Evolutionary conservation across 2,888 invertebrate genomes (phyloP), one percentile per base, ranked within the genome.

Genomic region (Clusia tigrina): DNA sequence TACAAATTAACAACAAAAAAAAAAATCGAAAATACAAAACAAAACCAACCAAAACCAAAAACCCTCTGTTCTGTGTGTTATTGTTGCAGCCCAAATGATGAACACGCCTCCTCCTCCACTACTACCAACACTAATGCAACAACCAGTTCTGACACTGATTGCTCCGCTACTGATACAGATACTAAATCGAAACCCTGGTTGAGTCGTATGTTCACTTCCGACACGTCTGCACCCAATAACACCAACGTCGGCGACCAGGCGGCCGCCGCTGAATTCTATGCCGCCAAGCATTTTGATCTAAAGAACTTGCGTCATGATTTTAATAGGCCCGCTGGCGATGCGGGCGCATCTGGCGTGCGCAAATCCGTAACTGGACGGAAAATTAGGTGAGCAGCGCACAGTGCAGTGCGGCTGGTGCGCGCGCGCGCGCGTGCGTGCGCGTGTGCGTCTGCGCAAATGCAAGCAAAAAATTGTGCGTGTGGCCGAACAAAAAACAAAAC

Each of bases 311-410:
- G 78, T 62, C 77, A 77, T 70, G 81, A 81, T 81, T 84, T 83
- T 73, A 84, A 84, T 82, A 81, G 78, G 72, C 84, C 83, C 67
- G 80, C 78, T 72, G 84, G 82, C 73, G 71, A 69, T 71, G 78
- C 79, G 65, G 80, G 81, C 67, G 81, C 81, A 67, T 72, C 79
- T 66, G 78, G 77, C 71, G 73, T 74, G 70, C 78, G 78, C 69
- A 74, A 73, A 68, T 70, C 77, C 65, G 81, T 82, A 76, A 73
- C 79, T 77, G 84, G 84, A 81, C 81, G 81, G 72, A 81, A 81
- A 78, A 82, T 85, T 85, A 85, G 85, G 85, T 85, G 85, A 85
- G 85, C 83, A n/a, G 83, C 73, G 70, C 66, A n/a, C 56, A 60
- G 22, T 53, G 32, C 32, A 12, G 5, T 32, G 32, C 32, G 12